Base-by-base conservation (phyloP, 2,888 invertebrate genomes). In the Brachylomia viminalis region DNA sequence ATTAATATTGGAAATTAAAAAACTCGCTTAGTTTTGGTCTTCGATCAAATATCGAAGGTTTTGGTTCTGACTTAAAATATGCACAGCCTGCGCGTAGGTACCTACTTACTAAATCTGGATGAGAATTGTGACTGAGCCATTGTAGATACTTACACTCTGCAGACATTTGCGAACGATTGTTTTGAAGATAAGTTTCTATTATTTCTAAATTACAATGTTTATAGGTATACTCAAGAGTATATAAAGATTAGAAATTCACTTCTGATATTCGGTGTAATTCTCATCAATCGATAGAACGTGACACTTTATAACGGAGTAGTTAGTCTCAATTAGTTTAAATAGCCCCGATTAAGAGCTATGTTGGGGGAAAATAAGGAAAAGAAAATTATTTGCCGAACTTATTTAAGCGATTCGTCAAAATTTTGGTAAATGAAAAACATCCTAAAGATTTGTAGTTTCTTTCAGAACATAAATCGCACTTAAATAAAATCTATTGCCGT, bases 401-500 rank as follows among this genome's bases (percentile, higher is more conserved):
- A 30, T 30, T 45, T 11, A 45, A n/a, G 1, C 2, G 11, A 6
- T 54, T 42, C 13, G 33, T 71, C 13, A 42, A 33, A 72, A 58
- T 17, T 17, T 5, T 38, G 38, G 38, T 30, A 58, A 77, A 38
- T 27, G 20, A 59, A 69, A 49, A n/a, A 49, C 4, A 67, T 8
- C 4, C 20, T 8, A 15, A 69, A 49, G 20, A 69, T 20, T 33
- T 56, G 0, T 47, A 27, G 33, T 47, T 58, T 52, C 11, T 47
- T 54, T 47, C 15, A n/a, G 38, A 42, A 62, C 27, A 61, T 77
- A 47, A 56, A 20, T 71, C 52, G 7, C 10, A 30, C 30, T 80
- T 77, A 38, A 61, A 13, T 33, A 42, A 72, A 80, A 77, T 79
- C 23, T 79, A 72, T 17, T 13, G 80, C 42, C 33, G 45, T 54